Evolutionary conservation across 1,140 invertebrate genomes (phyloP).

Genomic region (Mesaphorura yosii): DNA sequence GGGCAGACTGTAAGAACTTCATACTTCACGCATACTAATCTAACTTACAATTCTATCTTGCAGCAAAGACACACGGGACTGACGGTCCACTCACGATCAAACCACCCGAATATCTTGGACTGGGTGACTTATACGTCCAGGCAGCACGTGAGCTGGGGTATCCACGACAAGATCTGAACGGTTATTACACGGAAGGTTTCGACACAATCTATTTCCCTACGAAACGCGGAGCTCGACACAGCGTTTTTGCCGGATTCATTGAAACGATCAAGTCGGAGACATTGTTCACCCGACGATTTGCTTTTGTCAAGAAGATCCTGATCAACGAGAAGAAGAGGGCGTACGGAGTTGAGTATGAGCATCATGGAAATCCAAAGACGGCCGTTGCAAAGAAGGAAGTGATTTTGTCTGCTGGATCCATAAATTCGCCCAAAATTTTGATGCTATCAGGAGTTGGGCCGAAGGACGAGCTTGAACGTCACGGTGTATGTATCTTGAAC

Average conservation of each 20-base stretch:
- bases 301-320: constrained; percentile 13
- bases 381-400: constrained; percentile 12
- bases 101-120: constrained; percentile 13
- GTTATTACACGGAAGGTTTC: constrained; percentile 18
- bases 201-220: constrained; percentile 14
- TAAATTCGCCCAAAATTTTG: constrained; percentile 32
- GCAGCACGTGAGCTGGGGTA: constrained; percentile 23
- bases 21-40: background rate
- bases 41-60: background rate
- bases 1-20: constrained; percentile 1
- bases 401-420: constrained; percentile 16
- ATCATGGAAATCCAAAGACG: background rate
- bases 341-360: constrained; percentile 18
- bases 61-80: constrained; percentile 5
- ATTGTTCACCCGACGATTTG: background rate
- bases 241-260: constrained; percentile 18
- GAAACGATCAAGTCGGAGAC: constrained; percentile 12
- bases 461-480: constrained; percentile 10
- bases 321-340: constrained; percentile 12
- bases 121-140: constrained; percentile 11
- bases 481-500: constrained; percentile 9
- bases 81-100: constrained; percentile 10
- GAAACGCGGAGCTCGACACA: constrained; percentile 7
- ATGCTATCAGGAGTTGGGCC: constrained; percentile 39
- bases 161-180: constrained; percentile 17